Conservation (phyloP, 2,888 invertebrate genomes). For the Pseudeuparius sepicola region DNA sequence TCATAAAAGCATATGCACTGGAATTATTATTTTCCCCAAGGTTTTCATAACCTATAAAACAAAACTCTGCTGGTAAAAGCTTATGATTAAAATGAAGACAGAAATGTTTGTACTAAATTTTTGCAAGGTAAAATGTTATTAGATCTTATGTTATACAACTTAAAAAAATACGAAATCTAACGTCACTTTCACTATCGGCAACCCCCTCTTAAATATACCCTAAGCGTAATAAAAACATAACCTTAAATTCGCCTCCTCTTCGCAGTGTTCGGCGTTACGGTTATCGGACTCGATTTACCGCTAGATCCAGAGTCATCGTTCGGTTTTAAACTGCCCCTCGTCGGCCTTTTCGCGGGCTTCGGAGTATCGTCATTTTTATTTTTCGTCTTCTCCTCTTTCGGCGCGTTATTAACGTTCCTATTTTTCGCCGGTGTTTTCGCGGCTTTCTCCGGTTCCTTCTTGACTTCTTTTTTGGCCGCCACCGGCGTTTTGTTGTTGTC, state of each 20-base stretch:
- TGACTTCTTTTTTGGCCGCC: conserved; percentile 33
- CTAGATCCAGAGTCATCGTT: conserved; percentile 36
- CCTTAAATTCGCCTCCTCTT: conserved; percentile 33
- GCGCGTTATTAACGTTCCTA: conserved; percentile 20
- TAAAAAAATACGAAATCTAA: no score
- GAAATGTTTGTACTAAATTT: no score
- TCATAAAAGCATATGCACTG: no score
- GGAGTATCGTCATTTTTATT: conserved; percentile 32
- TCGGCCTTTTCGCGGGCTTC: conserved; percentile 35
- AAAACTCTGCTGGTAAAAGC: no score
- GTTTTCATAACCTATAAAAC: no score
- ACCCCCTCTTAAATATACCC: no score
- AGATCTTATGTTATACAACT: no score
- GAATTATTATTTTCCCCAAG: no score
- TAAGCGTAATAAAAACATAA: no score
- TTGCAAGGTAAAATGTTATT: no score
- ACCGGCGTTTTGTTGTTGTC: conserved; percentile 28
- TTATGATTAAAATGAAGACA: no score
- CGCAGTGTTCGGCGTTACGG: conserved; percentile 29
- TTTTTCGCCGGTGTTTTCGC: conserved; percentile 29
- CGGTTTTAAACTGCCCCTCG: conserved; percentile 39
- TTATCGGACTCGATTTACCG: conserved; percentile 38
- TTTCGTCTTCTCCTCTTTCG: conserved; percentile 29
- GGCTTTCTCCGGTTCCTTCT: conserved; percentile 33
- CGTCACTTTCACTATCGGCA: no score